These are phyloP conservation scores for Drosophila carrolli DNA, from an alignment of 1,140 invertebrate species.

Conservation along the genomic window DNA sequence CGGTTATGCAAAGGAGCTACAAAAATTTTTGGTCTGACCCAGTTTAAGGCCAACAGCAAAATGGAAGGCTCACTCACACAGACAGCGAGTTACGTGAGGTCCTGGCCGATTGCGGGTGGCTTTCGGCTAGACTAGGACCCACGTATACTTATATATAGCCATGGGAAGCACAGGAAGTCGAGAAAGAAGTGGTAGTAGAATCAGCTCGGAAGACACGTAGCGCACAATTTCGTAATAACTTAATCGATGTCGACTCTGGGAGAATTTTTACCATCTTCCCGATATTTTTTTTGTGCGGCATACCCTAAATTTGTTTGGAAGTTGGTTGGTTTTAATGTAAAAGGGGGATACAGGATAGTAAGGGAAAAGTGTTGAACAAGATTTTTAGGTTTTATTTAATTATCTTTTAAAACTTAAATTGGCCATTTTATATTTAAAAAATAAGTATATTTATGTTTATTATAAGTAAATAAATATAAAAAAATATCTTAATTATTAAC, in stretches of 20 bases:
- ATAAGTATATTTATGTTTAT: no score
- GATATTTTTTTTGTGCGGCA: conserved; percentile 6
- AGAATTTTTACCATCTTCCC: conserved; percentile 64
- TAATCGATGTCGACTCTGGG: conserved; percentile 75
- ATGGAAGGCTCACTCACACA: conserved; percentile 33
- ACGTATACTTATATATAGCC: background rate
- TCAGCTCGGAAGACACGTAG: conserved; percentile 62
- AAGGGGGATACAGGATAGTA: background rate
- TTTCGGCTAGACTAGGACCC: conserved; percentile 55
- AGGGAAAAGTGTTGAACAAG: background rate
- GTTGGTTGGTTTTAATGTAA: background rate
- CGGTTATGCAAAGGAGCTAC: conserved; percentile 73
- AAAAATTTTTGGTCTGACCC: conserved; percentile 70
- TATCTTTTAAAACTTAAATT: no score
- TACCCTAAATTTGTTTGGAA: background rate
- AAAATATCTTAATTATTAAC: no score
- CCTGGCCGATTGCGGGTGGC: conserved; percentile 50
- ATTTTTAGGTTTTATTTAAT: no score
- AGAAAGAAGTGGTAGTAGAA: conserved; percentile 19
- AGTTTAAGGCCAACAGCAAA: conserved; percentile 72
- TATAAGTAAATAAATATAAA: no score
- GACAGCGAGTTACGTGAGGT: conserved; percentile 58
- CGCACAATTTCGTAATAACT: conserved; percentile 81
- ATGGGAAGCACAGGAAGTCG: conserved; percentile 12
- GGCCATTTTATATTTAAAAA: no score